phyloP scores from a whole-genome alignment of 2,797 vertebrate species.

The Chrosomus eos region DNA sequence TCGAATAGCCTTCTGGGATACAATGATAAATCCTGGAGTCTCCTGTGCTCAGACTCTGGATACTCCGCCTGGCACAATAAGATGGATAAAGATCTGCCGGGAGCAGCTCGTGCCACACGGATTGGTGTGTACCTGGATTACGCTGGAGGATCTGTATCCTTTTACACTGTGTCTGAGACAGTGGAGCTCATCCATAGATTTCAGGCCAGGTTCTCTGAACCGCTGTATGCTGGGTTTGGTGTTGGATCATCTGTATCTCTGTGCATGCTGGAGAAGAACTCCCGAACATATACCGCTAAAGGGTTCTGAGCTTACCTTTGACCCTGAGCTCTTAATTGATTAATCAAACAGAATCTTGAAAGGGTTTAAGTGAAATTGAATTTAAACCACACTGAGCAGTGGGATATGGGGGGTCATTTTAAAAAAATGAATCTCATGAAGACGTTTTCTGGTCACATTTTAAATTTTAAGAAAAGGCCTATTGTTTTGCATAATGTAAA shows the following conservation, averaged over 20 bases:
- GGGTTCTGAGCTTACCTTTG: background rate
- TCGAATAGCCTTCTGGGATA: slow-evolving; percentile 81
- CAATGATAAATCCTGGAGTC: slow-evolving; percentile 82
- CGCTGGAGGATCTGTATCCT: slow-evolving; percentile 70
- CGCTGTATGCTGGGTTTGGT: slow-evolving; percentile 80
- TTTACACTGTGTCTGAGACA: slow-evolving; percentile 74
- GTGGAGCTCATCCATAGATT: slow-evolving; percentile 81
- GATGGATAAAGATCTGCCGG: slow-evolving; percentile 71
- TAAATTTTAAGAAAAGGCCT: background rate
- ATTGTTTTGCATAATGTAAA: background rate
- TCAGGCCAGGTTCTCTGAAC: slow-evolving; percentile 77
- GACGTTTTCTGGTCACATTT: background rate
- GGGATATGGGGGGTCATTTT: too few species aligned
- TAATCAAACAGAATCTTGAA: background rate
- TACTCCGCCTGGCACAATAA: slow-evolving; percentile 84
- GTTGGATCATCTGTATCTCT: slow-evolving; percentile 79
- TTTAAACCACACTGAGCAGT: too few species aligned
- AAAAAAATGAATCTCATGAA: background rate
- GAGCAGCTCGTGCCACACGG: slow-evolving; percentile 62
- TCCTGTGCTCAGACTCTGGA: slow-evolving; percentile 80
- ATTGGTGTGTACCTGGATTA: slow-evolving; percentile 80
- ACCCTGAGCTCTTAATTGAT: background rate
- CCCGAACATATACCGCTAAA: slow-evolving; percentile 54
- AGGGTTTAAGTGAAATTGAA: background rate
- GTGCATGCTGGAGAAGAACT: slow-evolving; percentile 68